Evolutionary conservation across 30 jellyfish, hydroid and myxozoan species (phyloP).

Genomic region (Hydractinia symbiolongicarpus): DNA sequence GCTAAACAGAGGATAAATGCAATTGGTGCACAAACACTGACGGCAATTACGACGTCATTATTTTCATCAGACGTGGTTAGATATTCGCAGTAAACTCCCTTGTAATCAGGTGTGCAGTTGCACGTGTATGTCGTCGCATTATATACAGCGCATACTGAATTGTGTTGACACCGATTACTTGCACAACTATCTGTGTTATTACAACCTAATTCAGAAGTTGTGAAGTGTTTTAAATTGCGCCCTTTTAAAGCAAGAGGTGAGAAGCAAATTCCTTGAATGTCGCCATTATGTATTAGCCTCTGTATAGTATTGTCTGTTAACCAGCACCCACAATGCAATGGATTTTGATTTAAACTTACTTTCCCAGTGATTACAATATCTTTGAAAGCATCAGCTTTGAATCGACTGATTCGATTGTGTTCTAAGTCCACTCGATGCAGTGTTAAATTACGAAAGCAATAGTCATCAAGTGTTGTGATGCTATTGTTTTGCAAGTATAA

Average conservation of each 20-base stretch:
- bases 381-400: neutral
- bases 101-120: neutral
- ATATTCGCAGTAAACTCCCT: conserved; percentile 2
- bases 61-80: neutral
- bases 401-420: neutral
- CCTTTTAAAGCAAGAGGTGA: conserved; percentile 6
- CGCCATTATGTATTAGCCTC: neutral
- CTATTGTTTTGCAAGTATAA: conserved; percentile 4
- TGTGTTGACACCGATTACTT: conserved; percentile 6
- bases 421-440: conserved; percentile 7
- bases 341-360: neutral
- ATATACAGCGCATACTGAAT: neutral
- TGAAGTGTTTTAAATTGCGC: neutral
- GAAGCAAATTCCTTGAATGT: conserved; percentile 12
- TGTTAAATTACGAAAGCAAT: neutral
- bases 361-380: neutral
- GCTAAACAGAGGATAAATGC: neutral
- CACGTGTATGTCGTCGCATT: conserved; percentile 17
- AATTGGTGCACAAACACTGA: neutral
- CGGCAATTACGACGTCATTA: neutral
- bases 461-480: conserved; percentile 13
- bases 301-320: neutral
- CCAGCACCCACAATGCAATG: conserved; percentile 12
- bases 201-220: neutral
- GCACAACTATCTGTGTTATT: neutral